Base-by-base conservation (phyloP, 2,797 vertebrate genomes). In the Enteromius thamalakanensis region DNA sequence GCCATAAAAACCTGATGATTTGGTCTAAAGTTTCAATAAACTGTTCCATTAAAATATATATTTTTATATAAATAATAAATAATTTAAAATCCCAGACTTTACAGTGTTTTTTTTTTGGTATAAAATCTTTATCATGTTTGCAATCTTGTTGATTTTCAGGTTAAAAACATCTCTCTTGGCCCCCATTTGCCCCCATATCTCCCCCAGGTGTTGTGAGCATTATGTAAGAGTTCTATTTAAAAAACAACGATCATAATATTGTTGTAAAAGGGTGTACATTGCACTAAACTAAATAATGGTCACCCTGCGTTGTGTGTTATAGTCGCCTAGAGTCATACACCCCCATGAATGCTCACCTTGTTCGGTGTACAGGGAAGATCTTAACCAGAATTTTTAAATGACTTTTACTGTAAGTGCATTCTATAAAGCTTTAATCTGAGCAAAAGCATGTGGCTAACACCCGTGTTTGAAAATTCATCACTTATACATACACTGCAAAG, bases 401-500 rank as follows among this genome's bases (percentile, higher is more conserved):
- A 55, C n/a, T 17, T 55, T 58, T 58, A 15, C 53, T 26, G 34
- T 34, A 68, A 71, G 68, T 32, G 23, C n/a, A 23, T 45, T 21
- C 21, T 51, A 42, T 55, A 55, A 69, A 69, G 49, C 23, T 85
- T 76, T 76, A 19, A 62, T 85, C 51, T 85, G 32, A 80, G 76
- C 51, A 79, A 68, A n/a, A 76, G 45, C 47, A 62, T 84, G 70
- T 68, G 58, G 60, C 29, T 74, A 26, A 47, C 64, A 79, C 65
- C 9, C 21, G 75, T 69, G 42, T 75, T 64, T 75, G 19, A 55
- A 84, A 76, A 74, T 76, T 49, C 34, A 76, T 72, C 64, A 67
- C 49, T 77, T 69, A 32, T 32, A 42, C 29, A 49, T 72, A 68
- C 21, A 64, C 55, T 4, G 7, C 40, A 69, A 68, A 58, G n/a